A percentile compares a stretch with the other conserved stretches of the same genome.
Evolutionary conservation across 2,888 invertebrate species (phyloP).

Genomic region (Drosophila conformis): DNA sequence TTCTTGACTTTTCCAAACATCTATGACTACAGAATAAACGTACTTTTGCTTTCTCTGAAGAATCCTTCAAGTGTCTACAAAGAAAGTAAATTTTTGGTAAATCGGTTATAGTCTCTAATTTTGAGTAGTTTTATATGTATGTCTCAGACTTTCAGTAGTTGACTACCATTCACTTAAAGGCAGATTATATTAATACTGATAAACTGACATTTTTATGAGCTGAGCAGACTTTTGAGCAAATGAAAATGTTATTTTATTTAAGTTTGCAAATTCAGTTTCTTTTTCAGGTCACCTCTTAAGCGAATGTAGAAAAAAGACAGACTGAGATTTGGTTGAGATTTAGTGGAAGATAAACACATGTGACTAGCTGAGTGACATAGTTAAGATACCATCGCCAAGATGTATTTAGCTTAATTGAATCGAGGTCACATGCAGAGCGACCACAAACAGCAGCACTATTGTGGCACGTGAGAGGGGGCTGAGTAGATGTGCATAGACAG

Average conservation of each 20-base stretch:
- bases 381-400: constrained; percentile 47
- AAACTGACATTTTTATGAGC: not conserved
- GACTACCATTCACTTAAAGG: not conserved
- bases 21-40: fast-evolving
- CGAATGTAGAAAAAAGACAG: not conserved
- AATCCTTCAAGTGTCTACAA: not conserved
- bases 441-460: constrained; percentile 32
- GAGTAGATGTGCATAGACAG: not conserved
- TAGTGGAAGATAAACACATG: constrained; percentile 10
- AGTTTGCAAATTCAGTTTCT: constrained; percentile 3
- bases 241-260: not conserved
- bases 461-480: not conserved
- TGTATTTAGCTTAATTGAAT: constrained; percentile 54
- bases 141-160: not conserved
- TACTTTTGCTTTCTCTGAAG: not conserved
- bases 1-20: not conserved
- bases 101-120: not conserved
- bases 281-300: constrained; percentile 3
- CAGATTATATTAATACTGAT: constrained; percentile 1
- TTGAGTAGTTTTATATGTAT: not conserved
- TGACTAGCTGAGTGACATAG: constrained; percentile 29
- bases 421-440: constrained; percentile 69
- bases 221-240: not conserved
- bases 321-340: not conserved
- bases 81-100: not conserved